Evolutionary conservation across 1,140 invertebrate species (phyloP).

Genomic region (Euschistus heros): DNA sequence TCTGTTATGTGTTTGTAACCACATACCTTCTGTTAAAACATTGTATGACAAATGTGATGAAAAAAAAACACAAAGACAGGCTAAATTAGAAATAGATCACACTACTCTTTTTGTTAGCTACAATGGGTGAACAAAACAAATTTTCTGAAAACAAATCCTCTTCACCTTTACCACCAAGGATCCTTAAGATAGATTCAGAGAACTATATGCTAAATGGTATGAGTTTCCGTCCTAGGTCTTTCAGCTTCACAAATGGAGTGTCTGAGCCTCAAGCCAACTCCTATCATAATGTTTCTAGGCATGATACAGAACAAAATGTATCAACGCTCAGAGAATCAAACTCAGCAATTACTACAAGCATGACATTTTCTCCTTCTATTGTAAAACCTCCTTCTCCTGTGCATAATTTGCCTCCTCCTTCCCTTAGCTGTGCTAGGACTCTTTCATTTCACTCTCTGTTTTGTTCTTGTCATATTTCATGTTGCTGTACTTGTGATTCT

Average conservation of each 20-base stretch:
- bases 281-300: conserved; percentile 10
- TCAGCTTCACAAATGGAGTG: conserved; percentile 24
- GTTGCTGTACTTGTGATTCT: conserved; percentile 25
- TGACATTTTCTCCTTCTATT: conserved; percentile 20
- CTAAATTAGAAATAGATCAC: no score
- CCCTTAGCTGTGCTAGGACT: conserved; percentile 21
- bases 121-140: conserved; percentile 4
- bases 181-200: conserved; percentile 24
- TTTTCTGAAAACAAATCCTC: neutral
- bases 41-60: no score
- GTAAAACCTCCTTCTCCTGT: conserved; percentile 24
- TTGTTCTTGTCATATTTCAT: conserved; percentile 22
- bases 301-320: neutral
- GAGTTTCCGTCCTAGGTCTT: conserved; percentile 20
- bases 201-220: conserved; percentile 23
- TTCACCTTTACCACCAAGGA: conserved; percentile 18
- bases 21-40: no score
- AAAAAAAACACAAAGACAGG: no score
- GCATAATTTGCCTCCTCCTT: neutral
- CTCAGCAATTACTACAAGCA: neutral
- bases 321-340: conserved; percentile 10
- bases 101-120: no score
- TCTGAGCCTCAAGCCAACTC: conserved; percentile 6
- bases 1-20: no score
- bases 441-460: conserved; percentile 22